These are phyloP conservation scores for Conus betulinus DNA, from an alignment of 1,140 invertebrate species.

Conservation along the genomic window DNA sequence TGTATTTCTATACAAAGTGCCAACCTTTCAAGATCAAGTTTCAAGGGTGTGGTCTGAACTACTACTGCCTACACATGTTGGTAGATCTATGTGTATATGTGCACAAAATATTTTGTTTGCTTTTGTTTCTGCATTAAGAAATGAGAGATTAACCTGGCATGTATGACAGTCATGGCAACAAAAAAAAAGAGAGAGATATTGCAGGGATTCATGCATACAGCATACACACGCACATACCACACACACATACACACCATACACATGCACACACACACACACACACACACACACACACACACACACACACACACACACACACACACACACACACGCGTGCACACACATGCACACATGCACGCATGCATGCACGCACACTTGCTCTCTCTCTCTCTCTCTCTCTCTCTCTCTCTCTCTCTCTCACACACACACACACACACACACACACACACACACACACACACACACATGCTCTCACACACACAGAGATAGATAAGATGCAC, in stretches of 20 bases:
- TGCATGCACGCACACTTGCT: not conserved
- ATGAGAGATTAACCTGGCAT: too few relatives aligned
- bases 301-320: not conserved
- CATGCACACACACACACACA: not conserved
- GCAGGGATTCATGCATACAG: too few relatives aligned
- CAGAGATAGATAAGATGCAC: too few relatives aligned
- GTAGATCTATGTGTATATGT: too few relatives aligned
- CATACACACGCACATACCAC: not conserved
- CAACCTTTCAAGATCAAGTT: too few relatives aligned
- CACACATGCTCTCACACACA: not conserved
- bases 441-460: slow-evolving; percentile 14
- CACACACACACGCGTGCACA: not conserved
- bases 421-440: slow-evolving; percentile 3
- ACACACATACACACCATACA: not conserved
- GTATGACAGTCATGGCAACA: too few relatives aligned
- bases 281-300: not conserved
- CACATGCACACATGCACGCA: not conserved
- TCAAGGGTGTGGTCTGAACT: too few relatives aligned
- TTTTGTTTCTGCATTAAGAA: too few relatives aligned
- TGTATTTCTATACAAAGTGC: too few relatives aligned
- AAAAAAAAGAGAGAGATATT: too few relatives aligned
- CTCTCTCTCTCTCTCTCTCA: not conserved
- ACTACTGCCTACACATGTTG: too few relatives aligned
- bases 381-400: not conserved
- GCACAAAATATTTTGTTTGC: too few relatives aligned